Evolutionary conservation across 2,797 vertebrate genomes (phyloP).

Genomic region (Podarcis siculus): DNA sequence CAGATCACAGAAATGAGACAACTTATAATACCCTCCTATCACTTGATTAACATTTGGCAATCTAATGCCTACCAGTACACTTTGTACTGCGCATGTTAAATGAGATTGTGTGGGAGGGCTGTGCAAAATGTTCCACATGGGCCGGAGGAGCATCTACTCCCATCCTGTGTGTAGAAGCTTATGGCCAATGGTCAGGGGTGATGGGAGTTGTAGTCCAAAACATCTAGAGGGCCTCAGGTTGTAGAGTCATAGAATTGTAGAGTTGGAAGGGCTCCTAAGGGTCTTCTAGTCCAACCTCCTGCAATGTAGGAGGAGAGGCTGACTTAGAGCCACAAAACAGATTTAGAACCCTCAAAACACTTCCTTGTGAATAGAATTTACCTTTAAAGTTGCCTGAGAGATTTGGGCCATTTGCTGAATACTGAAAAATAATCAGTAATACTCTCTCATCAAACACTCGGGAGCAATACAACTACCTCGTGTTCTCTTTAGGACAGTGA

Average conservation of each 20-base stretch:
- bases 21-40: neutral
- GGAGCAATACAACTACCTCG: neutral
- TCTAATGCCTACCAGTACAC: neutral
- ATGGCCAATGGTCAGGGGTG: no score
- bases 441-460: neutral
- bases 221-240: no score
- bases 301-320: no score
- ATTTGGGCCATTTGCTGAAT: neutral
- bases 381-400: neutral
- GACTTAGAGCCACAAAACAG: neutral
- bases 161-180: neutral
- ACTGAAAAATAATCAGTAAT: neutral
- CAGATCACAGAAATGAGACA: neutral
- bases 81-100: neutral
- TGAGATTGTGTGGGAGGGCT: neutral
- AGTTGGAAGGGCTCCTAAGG: no score
- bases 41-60: neutral
- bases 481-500: neutral
- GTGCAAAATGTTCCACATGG: neutral
- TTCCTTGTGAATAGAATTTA: neutral
- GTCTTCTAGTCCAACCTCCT: no score
- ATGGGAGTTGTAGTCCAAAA: no score
- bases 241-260: no score
- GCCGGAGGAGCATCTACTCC: neutral
- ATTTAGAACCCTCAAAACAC: neutral